Conservation (phyloP, 2,797 vertebrate species). For the Serranus cabrilla region DNA sequence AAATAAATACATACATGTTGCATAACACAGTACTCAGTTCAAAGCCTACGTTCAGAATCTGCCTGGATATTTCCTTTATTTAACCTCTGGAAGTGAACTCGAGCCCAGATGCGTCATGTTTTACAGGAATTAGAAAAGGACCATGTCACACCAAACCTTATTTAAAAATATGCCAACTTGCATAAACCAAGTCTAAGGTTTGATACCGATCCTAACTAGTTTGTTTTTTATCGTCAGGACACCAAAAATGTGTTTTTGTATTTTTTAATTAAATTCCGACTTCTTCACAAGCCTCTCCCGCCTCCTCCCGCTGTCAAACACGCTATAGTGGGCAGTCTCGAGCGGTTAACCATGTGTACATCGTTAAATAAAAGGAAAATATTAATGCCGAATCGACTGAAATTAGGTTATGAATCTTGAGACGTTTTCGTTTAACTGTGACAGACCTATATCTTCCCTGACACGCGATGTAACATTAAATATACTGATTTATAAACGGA, state of each 20-base stretch:
- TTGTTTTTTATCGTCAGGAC: background rate
- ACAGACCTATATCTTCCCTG: rapidly evolving
- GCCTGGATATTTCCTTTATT: background rate
- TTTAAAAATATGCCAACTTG: background rate
- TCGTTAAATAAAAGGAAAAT: background rate
- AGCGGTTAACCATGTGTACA: background rate
- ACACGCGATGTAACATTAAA: background rate
- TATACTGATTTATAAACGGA: background rate
- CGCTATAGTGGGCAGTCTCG: background rate
- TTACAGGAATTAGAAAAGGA: background rate
- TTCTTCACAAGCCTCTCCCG: background rate
- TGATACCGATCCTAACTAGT: rapidly evolving
- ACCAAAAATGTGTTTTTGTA: too few relatives aligned
- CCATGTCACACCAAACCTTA: background rate
- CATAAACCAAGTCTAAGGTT: background rate
- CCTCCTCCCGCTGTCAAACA: constrained; percentile 11
- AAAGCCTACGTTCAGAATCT: background rate
- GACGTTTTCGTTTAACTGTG: background rate
- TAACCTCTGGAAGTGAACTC: background rate
- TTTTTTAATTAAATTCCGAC: background rate
- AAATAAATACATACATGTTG: background rate
- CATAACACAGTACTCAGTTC: background rate
- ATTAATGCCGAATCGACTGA: constrained; percentile 3
- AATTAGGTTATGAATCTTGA: rapidly evolving
- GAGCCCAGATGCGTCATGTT: constrained; percentile 9